Evolutionary conservation across 2,888 invertebrate genomes (phyloP), one percentile per base, ranked within the genome.

Genomic region (Oithona nana): DNA sequence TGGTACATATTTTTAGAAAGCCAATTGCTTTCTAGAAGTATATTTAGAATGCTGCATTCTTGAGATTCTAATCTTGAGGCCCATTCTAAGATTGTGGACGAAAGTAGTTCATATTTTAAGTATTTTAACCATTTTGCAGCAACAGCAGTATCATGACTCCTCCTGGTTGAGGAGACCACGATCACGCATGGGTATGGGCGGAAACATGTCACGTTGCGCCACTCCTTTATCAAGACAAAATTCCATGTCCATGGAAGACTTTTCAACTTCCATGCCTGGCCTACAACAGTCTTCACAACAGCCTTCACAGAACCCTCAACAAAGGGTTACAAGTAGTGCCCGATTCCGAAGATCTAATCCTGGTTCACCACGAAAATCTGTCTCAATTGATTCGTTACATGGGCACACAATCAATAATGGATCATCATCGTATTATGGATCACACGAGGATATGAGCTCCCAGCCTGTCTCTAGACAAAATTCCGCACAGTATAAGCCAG

Each of bases 231-330:
- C 57, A 57, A 57, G 24, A 29, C 39, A 39, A 39, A 39, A 39
- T 39, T 52, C 54, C 22, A 28, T 52, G 28, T 57, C 57, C 13
- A 57, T 57, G 57, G 57, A 57, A 22, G 57, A 57, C 20, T 29
- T 57, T 20, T 6, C 52, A 6, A 52, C 52, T 11, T 22, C 52
- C 8, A 28, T 39, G 39, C n/a, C n/a, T n/a, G n/a, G n/a, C n/a
- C n/a, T n/a, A n/a, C n/a, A n/a, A n/a, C n/a, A n/a, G n/a, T n/a
- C n/a, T n/a, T n/a, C n/a, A n/a, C n/a, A n/a, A n/a, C n/a, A n/a
- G n/a, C n/a, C n/a, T n/a, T 39, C 39, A 39, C 16, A 6, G 16
- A 11, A 6, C 8, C 6, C 39, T 11, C 6, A 39, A 6, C 16
- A 6, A 39, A 39, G 39, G 16, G 39, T 39, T 11, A 11, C 39